A percentile compares a stretch with the other conserved stretches of the same genome.
These are phyloP conservation scores for Thomomys bottae DNA, from an alignment of 2,113 vertebrate species.

Conservation along the genomic window DNA sequence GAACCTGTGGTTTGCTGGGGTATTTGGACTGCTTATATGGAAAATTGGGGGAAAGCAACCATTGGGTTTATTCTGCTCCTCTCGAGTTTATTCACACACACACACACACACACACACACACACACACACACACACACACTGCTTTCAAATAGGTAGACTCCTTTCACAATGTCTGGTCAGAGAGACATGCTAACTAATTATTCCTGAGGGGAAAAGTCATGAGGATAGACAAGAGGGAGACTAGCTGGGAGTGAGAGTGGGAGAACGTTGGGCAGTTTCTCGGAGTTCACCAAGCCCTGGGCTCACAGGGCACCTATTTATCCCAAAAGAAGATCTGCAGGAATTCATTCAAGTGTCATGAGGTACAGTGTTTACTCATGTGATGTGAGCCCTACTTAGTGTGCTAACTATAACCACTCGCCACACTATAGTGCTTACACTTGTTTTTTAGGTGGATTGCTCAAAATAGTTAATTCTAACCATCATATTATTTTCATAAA, in stretches of 20 bases:
- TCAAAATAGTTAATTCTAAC: conserved; percentile 52
- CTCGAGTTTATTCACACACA: background rate
- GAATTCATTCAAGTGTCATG: conserved; percentile 24
- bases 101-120: no score
- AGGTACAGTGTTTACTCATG: background rate
- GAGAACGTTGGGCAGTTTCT: background rate
- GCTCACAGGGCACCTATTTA: background rate
- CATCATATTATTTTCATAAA: conserved; percentile 39
- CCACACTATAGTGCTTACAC: background rate
- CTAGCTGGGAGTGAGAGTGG: background rate
- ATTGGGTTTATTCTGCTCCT: background rate
- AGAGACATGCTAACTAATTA: background rate
- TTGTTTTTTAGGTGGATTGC: background rate
- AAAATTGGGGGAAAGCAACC: background rate
- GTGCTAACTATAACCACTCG: background rate
- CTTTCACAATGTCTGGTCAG: no score
- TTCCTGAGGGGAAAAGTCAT: background rate
- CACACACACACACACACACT: no score
- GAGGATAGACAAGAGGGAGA: background rate
- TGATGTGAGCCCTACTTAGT: background rate
- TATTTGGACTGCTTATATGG: background rate
- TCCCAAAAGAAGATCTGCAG: conserved; percentile 6
- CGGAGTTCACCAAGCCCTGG: background rate
- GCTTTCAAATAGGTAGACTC: no score
- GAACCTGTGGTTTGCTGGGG: background rate